Evolutionary conservation across 1,140 invertebrate genomes (phyloP).

Genomic region (Penaeus japonicus): DNA sequence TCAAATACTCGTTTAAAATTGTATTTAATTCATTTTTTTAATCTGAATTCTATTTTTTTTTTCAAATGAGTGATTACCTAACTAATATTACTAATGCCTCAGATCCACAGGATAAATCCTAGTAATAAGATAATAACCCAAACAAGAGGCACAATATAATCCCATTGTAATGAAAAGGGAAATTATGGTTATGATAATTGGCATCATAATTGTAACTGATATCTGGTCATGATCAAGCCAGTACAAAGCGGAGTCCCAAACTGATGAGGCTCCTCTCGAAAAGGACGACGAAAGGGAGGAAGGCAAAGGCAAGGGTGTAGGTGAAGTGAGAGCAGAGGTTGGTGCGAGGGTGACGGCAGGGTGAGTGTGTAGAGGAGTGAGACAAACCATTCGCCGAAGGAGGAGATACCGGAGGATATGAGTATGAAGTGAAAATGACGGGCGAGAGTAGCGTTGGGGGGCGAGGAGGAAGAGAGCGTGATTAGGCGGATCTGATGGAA

Average conservation of each 20-base stretch:
- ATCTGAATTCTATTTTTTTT: too few relatives aligned
- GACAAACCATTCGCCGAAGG: not conserved
- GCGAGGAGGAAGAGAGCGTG: too few relatives aligned
- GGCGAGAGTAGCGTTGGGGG: too few relatives aligned
- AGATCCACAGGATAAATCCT: too few relatives aligned
- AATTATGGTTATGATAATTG: constrained; percentile 17
- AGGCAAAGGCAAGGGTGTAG: not conserved
- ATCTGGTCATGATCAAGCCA: not conserved
- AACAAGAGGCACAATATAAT: not conserved
- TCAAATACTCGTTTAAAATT: not conserved
- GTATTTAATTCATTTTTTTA: too few relatives aligned
- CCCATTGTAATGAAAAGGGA: not conserved
- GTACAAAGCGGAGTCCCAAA: not conserved
- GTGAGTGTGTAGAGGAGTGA: not conserved
- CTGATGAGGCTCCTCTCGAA: not conserved
- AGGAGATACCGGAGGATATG: not conserved
- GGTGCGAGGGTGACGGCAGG: not conserved
- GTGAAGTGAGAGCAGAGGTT: not conserved
- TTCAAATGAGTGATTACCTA: too few relatives aligned
- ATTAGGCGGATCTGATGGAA: too few relatives aligned
- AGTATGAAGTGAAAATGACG: too few relatives aligned
- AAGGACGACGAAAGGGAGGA: not conserved
- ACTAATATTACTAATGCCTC: too few relatives aligned
- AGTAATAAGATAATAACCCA: not conserved
- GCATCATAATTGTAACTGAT: constrained; percentile 1